Conservation (phyloP, 2,797 vertebrate species). For the Pithecia hirsuta region DNA sequence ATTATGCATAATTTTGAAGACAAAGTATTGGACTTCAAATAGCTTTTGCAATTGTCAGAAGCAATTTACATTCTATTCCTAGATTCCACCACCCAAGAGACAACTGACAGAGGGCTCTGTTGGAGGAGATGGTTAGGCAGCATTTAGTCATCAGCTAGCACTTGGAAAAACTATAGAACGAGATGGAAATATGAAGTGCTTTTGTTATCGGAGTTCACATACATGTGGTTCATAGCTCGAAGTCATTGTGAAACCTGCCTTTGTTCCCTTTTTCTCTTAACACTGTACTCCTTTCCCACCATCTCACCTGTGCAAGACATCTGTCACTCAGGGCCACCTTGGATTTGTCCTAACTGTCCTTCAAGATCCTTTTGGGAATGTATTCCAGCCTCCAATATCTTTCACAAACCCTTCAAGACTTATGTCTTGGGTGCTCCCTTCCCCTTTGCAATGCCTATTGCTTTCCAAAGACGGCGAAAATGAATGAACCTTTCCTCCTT, state of each 20-base stretch:
- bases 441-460: not conserved
- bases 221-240: not conserved
- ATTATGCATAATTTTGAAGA: not conserved
- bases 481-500: not conserved
- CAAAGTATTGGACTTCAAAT: not conserved
- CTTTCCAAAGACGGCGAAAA: not conserved
- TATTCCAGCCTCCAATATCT: not conserved
- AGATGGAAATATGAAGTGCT: not conserved
- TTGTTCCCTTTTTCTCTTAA: not conserved
- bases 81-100: not conserved
- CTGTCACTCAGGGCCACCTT: no score
- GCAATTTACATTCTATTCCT: not conserved
- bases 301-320: not conserved
- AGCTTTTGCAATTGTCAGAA: not conserved
- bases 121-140: not conserved
- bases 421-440: not conserved
- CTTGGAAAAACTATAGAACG: not conserved
- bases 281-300: fast-evolving
- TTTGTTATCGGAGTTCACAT: not conserved
- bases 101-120: not conserved
- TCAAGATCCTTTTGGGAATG: not conserved
- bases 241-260: not conserved
- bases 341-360: not conserved
- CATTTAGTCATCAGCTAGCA: not conserved
- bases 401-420: not conserved